Percentiles rank a stretch among this genome's conserved stretches.
Evolutionary conservation across 2,797 vertebrate genomes (phyloP).

Genomic region (Lacerta bilineata): DNA sequence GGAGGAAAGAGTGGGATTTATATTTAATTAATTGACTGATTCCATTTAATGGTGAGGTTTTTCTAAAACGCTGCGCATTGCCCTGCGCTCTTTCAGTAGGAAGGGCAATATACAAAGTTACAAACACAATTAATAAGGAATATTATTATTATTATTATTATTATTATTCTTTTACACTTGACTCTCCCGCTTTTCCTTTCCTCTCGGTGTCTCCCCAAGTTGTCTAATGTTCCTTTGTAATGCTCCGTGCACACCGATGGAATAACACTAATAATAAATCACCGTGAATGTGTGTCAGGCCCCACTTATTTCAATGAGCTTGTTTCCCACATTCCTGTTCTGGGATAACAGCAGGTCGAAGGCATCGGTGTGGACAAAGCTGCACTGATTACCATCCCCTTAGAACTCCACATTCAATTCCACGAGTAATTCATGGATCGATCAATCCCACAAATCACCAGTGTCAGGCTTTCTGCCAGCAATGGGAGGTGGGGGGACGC

Average conservation of each 20-base stretch:
- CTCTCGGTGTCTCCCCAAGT: not conserved
- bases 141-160: no score
- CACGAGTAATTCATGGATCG: not conserved
- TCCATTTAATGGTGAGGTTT: no score
- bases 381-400: not conserved
- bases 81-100: no score
- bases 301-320: not conserved
- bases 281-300: not conserved
- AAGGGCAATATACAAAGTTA: no score
- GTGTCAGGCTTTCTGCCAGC: not conserved
- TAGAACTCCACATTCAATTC: not conserved
- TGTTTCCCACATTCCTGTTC: not conserved
- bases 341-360: not conserved
- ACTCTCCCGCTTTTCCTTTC: not conserved
- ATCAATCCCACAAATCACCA: not conserved
- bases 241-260: not conserved
- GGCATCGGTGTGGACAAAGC: not conserved
- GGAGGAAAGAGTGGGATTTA: no score
- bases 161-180: no score
- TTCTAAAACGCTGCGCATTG: no score
- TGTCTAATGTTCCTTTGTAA: not conserved
- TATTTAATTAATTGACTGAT: no score
- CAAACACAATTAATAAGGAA: no score
- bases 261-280: not conserved
- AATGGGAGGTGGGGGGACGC: no score